A percentile compares a stretch with the other conserved stretches of the same genome.
phyloP scores from a whole-genome alignment of 1,140 invertebrate species.

The Meloidogyne chitwoodi region DNA sequence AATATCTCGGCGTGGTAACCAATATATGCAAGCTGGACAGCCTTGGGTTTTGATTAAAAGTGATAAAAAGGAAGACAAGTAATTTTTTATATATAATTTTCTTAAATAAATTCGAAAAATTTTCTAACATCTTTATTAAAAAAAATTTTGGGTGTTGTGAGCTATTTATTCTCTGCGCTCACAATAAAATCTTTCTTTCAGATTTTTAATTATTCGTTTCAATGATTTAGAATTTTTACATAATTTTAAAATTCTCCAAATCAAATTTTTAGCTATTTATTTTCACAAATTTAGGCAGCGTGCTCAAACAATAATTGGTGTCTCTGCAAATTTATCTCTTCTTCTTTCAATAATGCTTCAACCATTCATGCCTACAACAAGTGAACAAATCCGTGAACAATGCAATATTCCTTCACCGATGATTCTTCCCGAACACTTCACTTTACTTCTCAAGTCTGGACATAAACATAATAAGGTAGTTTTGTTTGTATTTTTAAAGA shows the following conservation, averaged over 20 bases:
- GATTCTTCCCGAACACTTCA: conserved; percentile 67
- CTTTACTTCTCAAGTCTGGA: conserved; percentile 71
- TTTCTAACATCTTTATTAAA: too few relatives aligned
- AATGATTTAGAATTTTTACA: neutral
- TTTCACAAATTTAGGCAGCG: conserved; percentile 65
- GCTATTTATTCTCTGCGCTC: too few relatives aligned
- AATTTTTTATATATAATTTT: conserved; percentile 49
- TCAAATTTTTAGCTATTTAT: neutral
- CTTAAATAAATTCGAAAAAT: too few relatives aligned
- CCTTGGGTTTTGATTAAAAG: conserved; percentile 92
- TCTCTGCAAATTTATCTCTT: conserved; percentile 79
- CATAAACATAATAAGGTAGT: conserved; percentile 78
- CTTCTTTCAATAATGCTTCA: conserved; percentile 76
- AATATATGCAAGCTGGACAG: conserved; percentile 86
- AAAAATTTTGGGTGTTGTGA: too few relatives aligned
- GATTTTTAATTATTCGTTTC: too few relatives aligned
- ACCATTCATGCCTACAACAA: conserved; percentile 85
- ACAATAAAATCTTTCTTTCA: too few relatives aligned
- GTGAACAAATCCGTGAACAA: conserved; percentile 70
- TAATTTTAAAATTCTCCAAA: conserved; percentile 1
- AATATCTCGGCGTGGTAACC: conserved; percentile 87
- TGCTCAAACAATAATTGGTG: conserved; percentile 77
- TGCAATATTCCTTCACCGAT: conserved; percentile 67
- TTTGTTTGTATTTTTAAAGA: neutral
- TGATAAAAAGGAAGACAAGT: conserved; percentile 70